These are phyloP conservation scores for Cryptus armator DNA, from an alignment of 2,888 invertebrate genomes.

Conservation along the genomic window DNA sequence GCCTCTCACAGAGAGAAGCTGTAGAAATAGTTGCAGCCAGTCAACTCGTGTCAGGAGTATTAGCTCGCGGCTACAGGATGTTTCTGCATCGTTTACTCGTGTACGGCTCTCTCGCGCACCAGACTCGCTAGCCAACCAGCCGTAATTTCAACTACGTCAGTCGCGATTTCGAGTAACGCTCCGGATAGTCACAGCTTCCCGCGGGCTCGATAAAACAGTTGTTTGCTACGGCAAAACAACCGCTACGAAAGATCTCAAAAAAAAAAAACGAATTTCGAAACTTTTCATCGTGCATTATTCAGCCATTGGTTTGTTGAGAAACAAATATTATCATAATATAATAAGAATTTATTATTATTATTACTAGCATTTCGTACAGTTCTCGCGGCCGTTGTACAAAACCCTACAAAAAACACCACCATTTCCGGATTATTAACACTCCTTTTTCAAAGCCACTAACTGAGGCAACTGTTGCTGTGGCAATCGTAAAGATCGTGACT, in stretches of 20 bases:
- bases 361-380: no score
- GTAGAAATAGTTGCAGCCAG: constrained; percentile 10
- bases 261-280: background rate
- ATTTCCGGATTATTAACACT: no score
- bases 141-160: constrained; percentile 65
- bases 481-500: no score
- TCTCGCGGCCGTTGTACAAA: no score
- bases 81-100: constrained; percentile 53
- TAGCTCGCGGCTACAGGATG: constrained; percentile 35
- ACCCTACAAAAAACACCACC: no score
- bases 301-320: background rate
- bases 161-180: constrained; percentile 50
- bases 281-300: background rate
- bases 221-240: background rate
- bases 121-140: constrained; percentile 51
- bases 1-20: constrained; percentile 26
- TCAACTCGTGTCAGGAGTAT: constrained; percentile 23
- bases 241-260: background rate
- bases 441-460: no score
- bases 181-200: constrained; percentile 6
- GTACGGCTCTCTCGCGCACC: constrained; percentile 32
- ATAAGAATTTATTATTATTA: no score
- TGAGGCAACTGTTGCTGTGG: no score
- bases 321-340: background rate
- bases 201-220: background rate